phyloP scores from a whole-genome alignment of 2,797 vertebrate genomes.

The Poecilia picta region DNA sequence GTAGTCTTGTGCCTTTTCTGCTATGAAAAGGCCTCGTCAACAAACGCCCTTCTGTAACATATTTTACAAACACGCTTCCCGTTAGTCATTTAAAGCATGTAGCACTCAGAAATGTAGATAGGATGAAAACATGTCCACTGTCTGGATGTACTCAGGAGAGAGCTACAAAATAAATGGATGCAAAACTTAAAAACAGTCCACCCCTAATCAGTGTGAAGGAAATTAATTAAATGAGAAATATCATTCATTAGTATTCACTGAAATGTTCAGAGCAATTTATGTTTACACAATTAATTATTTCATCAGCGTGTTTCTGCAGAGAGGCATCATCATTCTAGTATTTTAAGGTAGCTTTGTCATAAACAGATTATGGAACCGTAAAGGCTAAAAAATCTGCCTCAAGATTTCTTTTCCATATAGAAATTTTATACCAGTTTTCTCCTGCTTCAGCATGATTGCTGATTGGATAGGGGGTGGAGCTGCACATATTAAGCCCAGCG shows the following conservation, averaged over 20 bases:
- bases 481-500: slow-evolving; percentile 32
- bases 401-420: slow-evolving; percentile 20
- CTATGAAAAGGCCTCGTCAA: slow-evolving; percentile 14
- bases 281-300: slow-evolving; percentile 77
- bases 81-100: slow-evolving; percentile 48
- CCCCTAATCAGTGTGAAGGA: slow-evolving; percentile 76
- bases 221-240: slow-evolving; percentile 82
- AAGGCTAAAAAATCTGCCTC: slow-evolving; percentile 10
- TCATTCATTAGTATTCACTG: slow-evolving; percentile 73
- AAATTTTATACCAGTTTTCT: slow-evolving; percentile 30
- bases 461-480: slow-evolving; percentile 28
- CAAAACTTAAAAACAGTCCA: slow-evolving; percentile 62
- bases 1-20: slow-evolving; percentile 7
- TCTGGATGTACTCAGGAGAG: slow-evolving; percentile 58
- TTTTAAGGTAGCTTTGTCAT: slow-evolving; percentile 59
- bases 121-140: slow-evolving; percentile 39
- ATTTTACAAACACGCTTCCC: slow-evolving; percentile 30
- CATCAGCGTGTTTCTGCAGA: slow-evolving; percentile 70
- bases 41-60: slow-evolving; percentile 36
- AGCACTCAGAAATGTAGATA: slow-evolving; percentile 12
- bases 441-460: slow-evolving; percentile 15
- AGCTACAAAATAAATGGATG: slow-evolving; percentile 37
- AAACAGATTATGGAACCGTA: slow-evolving; percentile 22
- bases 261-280: slow-evolving; percentile 81
- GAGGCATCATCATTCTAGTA: slow-evolving; percentile 67